Conservation (phyloP, 37 sponge, comb jelly and placozoan species). For the Ephydatia muelleri region DNA sequence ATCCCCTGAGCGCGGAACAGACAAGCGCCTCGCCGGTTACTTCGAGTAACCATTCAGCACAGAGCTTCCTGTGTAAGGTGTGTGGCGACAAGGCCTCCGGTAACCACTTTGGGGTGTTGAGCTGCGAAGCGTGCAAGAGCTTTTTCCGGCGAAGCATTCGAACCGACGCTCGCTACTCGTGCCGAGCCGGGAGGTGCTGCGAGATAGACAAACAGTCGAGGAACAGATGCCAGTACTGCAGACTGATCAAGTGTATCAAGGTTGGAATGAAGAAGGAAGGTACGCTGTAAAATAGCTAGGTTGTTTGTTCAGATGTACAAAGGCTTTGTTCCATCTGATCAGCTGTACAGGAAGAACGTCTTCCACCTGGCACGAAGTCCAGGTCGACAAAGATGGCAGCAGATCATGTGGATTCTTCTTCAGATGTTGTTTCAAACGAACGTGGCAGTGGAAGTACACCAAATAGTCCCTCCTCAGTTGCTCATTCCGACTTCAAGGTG, state of each 20-base stretch:
- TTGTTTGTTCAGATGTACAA: too few species aligned
- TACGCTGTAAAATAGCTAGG: neutral
- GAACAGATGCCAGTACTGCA: constrained; percentile 49
- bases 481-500: too few species aligned
- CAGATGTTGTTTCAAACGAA: too few species aligned
- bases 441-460: too few species aligned
- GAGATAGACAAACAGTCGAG: constrained; percentile 28
- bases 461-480: too few species aligned
- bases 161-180: constrained; percentile 11
- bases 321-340: neutral
- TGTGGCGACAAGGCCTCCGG: constrained; percentile 38
- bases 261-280: constrained; percentile 48
- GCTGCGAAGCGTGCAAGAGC: constrained; percentile 53
- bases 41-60: neutral
- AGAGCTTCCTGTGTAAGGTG: constrained; percentile 20
- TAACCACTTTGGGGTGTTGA: constrained; percentile 45
- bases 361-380: neutral
- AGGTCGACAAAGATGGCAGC: too few species aligned
- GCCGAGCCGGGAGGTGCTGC: constrained; percentile 27
- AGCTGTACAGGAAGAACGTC: constrained; percentile 64
- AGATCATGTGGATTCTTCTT: too few species aligned
- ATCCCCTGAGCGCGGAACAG: too few species aligned
- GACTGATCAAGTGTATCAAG: constrained; percentile 30
- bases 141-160: constrained; percentile 44
- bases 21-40: neutral